Evolutionary conservation across 2,113 vertebrate species (phyloP).

Genomic region (Ondatra zibethicus): DNA sequence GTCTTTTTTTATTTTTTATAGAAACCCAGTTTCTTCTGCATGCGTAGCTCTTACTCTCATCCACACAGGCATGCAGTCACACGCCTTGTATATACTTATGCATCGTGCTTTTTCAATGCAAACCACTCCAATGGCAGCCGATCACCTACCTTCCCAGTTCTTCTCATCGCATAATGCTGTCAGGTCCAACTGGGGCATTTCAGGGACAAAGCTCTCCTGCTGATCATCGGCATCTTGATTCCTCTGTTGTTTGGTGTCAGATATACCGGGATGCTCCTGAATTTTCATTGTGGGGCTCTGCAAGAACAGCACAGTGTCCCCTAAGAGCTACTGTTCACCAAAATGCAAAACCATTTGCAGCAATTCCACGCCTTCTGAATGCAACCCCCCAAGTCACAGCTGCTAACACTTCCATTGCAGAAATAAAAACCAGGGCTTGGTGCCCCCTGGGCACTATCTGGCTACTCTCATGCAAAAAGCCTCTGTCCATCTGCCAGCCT

Average conservation of each 20-base stretch:
- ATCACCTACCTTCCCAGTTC: constrained; percentile 94
- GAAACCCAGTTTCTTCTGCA: not conserved
- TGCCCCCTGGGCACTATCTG: constrained; percentile 81
- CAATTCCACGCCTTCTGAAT: constrained; percentile 81
- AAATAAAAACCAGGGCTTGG: constrained; percentile 63
- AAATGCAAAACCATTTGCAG: constrained; percentile 15
- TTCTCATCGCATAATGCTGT: constrained; percentile 90
- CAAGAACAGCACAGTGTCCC: constrained; percentile 81
- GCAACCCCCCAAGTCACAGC: constrained; percentile 74
- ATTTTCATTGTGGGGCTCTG: constrained; percentile 96
- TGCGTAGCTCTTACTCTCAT: not conserved
- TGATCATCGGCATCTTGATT: constrained; percentile 86
- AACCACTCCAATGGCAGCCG: not conserved
- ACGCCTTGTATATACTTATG: not conserved
- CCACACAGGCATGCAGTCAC: not conserved
- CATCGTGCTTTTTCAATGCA: not conserved
- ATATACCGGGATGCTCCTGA: constrained; percentile 91
- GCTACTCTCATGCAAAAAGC: constrained; percentile 82
- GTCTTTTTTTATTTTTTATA: not conserved
- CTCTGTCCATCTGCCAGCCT: constrained; percentile 85
- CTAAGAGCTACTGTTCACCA: constrained; percentile 39
- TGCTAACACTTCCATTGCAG: constrained; percentile 29
- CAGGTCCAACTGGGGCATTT: constrained; percentile 94
- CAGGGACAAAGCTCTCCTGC: constrained; percentile 87
- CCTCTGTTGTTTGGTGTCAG: constrained; percentile 89